Base-by-base conservation (phyloP, 2,797 vertebrate genomes). In the Xenops minutus region DNA sequence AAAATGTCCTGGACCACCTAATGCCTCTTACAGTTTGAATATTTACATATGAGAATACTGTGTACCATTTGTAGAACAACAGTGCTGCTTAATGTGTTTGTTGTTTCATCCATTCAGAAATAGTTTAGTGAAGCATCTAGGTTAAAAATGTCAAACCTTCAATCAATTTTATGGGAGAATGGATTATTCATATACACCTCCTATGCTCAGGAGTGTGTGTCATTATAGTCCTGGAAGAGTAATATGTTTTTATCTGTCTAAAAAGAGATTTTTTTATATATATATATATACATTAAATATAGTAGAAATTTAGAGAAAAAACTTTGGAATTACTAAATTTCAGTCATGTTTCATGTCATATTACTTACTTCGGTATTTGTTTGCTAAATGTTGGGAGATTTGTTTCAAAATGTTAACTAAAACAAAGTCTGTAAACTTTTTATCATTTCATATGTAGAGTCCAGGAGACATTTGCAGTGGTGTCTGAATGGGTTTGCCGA, bases 121-220 rank as follows among this genome's bases (percentile, higher is more conserved):
- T 5, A 54, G 4, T 54, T 73, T 14, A 58, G 14, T 39, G 21
- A 72, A 59, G 2, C 2, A n/a, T 8, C 5, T 1, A 6, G 1
- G 7, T 21, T 62, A 48, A 86, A 85, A 75, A 34, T 30, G 22
- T 37, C 61, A 83, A 83, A 55, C 30, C 1, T 11, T 26, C 14
- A 19, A 55, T 12, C 13, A 21, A 30, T 44, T 39, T 0, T 39
- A 8, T 7, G 5, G 64, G 24, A 69, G 32, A 74, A 61, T 23
- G 26, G 17, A 52, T 36, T 41, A 54, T 19, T 12, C 6, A 3
- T 29, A 41, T 19, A 63, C 10, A 6, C 6, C 74, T 74, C 36
- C 30, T 75, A 1, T 0, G 3, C 7, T 12, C 9, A 19, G 26
- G 21, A 63, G 4, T 29, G 3, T 36, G 7, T 6, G 1, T 27